phyloP scores from a whole-genome alignment of 53 echinoderm and acorn worm species.

The Temnopleurus reevesii region DNA sequence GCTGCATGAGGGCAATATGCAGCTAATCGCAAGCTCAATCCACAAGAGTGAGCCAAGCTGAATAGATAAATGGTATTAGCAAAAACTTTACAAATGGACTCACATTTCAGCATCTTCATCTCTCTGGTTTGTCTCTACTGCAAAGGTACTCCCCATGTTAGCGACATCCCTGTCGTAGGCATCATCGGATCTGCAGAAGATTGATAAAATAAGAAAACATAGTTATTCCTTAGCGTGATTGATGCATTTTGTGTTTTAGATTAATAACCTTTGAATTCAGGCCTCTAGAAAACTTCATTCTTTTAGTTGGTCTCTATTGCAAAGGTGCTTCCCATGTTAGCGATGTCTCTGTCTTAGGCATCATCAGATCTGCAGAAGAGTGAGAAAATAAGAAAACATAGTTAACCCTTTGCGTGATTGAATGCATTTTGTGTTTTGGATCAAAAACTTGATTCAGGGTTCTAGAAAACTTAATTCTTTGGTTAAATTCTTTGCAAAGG shows the following conservation, averaged over 20 bases:
- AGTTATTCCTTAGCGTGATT: too few relatives aligned
- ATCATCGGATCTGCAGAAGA: constrained; percentile 75
- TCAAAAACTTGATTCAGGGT: too few relatives aligned
- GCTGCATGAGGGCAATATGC: too few relatives aligned
- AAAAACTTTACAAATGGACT: too few relatives aligned
- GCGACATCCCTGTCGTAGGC: constrained; percentile 80
- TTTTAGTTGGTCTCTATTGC: constrained; percentile 86
- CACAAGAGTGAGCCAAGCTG: too few relatives aligned
- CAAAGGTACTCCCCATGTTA: constrained; percentile 94
- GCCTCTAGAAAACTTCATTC: too few relatives aligned
- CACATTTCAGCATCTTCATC: constrained; percentile 97
- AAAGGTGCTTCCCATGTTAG: constrained; percentile 93
- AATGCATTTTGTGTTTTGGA: too few relatives aligned
- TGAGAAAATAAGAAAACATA: not conserved
- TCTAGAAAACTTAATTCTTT: constrained; percentile 84
- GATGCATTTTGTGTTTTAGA: too few relatives aligned
- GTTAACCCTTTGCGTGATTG: too few relatives aligned
- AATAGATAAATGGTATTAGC: too few relatives aligned
- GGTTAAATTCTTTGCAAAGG: constrained; percentile 90
- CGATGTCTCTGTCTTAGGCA: constrained; percentile 77
- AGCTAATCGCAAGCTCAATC: too few relatives aligned
- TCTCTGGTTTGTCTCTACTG: constrained; percentile 85
- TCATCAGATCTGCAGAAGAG: constrained; percentile 75
- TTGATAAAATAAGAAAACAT: not conserved
- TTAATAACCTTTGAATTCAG: too few relatives aligned